Base-by-base conservation (phyloP, 2,888 invertebrate genomes). In the Rhorus exstirpatorius region DNA sequence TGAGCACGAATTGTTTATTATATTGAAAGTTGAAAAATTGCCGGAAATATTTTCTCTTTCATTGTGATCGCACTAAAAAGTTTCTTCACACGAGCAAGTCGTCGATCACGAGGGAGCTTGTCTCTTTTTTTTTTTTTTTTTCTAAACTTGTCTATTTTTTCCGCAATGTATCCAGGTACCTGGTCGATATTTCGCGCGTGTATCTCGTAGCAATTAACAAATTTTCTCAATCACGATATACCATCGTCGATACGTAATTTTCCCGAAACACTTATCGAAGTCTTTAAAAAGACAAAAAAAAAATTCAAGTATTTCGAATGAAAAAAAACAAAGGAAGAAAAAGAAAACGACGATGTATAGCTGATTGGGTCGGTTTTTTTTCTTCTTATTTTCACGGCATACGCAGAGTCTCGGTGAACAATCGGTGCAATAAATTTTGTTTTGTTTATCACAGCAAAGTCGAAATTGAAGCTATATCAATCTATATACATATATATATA, bases 181-280 rank as follows among this genome's bases (percentile, higher is more conserved):
- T 65, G 81, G 84, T 83, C 79, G 70, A 77, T 81, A 77, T 84
- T 79, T 83, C 65, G 83, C 84, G 81, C 79, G 76, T 77, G 68
- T 41, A 46, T 12, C 41, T 38, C 26, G 26, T 38, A 21, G 51
- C 10, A 35, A 41, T n/a, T 49, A 26, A 35, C 41, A 53, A 10
- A 3, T 41, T 44, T 41, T 12, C 53, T 26, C 49, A 17, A 49
- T 67, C 60, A 74, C 26, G 38, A 65, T 21, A 10, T n/a, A 77
- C 26, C 21, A 14, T 41, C 3, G 8, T 49, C 3, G 24, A 68
- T 14, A 3, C 3, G 4, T 49, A 17, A 17, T 0, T 49, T 49
- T 19, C 1, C 17, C 49, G 17, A 26, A 3, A 6, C 24, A 24
- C 6, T 60, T 35, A 17, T 35, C 10, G n/a, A n/a, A 35, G 35